Evolutionary conservation across 2,113 vertebrate genomes (phyloP), one percentile per base, ranked within the genome.

Genomic region (Blennius ocellaris): DNA sequence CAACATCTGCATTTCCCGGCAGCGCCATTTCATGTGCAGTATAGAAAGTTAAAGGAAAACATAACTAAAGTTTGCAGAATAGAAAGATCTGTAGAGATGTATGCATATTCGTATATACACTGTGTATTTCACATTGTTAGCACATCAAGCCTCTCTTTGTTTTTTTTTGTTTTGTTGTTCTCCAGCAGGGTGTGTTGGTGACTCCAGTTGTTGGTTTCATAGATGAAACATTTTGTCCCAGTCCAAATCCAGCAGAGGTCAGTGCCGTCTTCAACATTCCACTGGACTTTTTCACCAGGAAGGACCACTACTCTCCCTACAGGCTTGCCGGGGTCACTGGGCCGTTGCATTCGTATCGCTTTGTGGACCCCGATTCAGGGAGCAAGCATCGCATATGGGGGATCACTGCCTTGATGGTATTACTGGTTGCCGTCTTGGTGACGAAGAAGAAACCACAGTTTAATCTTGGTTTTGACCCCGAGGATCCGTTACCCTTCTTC

Each of bases 121-220:
- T 30, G 21, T 30, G 21, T 30, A 30, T 30, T 30, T 30, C 4
- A 30, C 21, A 2, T 30, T n/a, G n/a, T n/a, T 30, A 2, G 4
- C 21, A 30, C 21, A 30, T 30, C 21, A 30, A 30, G 21, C 21
- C 21, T 30, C 21, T 30, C 21, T 30, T 30, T n/a, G n/a, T n/a
- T n/a, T n/a, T n/a, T n/a, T n/a, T n/a, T n/a, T n/a, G n/a, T n/a
- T n/a, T 30, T 4, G 21, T 30, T 54, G 3, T 10, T 76, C 83
- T 59, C 72, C 79, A 98, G 97, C 87, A 67, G 5, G 82, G 89
- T 9, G 73, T 93, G 10, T 14, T 96, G 89, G 83, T 98, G 75
- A 97, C 95, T 1, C 96, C 97, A 0, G 96, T 99, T 47, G 95
- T 97, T 50, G 96, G 94, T 58, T 96, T 99, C 80, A 92, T 99